Evolutionary conservation across 2,888 invertebrate species (phyloP), one percentile per base, ranked within the genome.

Genomic region (Neoaliturus tenellus): DNA sequence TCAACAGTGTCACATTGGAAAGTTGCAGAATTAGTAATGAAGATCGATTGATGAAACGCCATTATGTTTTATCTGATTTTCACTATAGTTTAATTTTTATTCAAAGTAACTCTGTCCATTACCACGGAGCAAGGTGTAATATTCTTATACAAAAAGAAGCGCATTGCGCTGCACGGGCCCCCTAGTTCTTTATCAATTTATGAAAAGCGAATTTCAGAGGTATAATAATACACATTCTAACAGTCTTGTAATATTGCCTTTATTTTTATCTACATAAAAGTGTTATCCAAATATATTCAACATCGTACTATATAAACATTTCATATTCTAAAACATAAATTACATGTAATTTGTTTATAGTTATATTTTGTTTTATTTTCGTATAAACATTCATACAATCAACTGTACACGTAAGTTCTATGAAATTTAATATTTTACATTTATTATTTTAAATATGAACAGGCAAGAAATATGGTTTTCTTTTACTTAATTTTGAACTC

Each of bases 161-260:
- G 35, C n/a, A n/a, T n/a, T n/a, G n/a, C n/a, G n/a, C n/a, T n/a
- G n/a, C n/a, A n/a, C n/a, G n/a, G n/a, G n/a, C n/a, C n/a, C n/a
- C n/a, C n/a, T n/a, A n/a, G n/a, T n/a, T n/a, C n/a, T n/a, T 35
- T 35, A 10, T 6, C 4, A 35, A 35, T 35, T 4, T 35, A 35
- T 35, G 35, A 35, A 6, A 6, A 35, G 10, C 10, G 35, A 35
- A 35, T 35, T 6, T 35, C 35, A 6, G 35, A 35, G 10, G 4
- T 35, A 35, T 35, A 35, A 44, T 12, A 17, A 58, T 44, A 44
- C 14, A 44, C n/a, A 20, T 71, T 39, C 20, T 20, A 71, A 71
- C 71, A 71, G 41, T 71, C 71, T 71, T 71, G 41, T 39, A 71
- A 71, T 71, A 71, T 71, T 71, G 71, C 71, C 71, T 71, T 71